Evolutionary conservation across 2,113 vertebrate species (phyloP).

Genomic region (Heterotilapia buettikoferi): DNA sequence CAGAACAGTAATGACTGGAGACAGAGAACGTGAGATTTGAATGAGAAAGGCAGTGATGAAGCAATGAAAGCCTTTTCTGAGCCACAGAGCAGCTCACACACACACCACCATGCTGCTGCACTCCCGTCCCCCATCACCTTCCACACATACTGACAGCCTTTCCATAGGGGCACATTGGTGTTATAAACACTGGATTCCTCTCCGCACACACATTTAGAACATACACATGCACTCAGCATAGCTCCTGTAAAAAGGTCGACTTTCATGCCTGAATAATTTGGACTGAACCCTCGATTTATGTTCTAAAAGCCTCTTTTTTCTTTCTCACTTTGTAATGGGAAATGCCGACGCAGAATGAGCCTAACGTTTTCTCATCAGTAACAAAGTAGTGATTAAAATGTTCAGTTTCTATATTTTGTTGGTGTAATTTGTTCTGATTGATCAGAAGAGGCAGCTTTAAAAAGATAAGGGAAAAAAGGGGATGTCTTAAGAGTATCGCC

Average conservation of each 20-base stretch:
- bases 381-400: not conserved
- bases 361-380: not conserved
- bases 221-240: conserved; percentile 9
- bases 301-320: not conserved
- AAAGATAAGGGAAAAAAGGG: not conserved
- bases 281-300: not conserved
- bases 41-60: not conserved
- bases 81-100: not conserved
- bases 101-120: not conserved
- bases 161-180: conserved; percentile 55
- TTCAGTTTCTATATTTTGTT: not conserved
- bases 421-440: not conserved
- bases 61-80: not conserved
- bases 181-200: conserved; percentile 47
- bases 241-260: not conserved
- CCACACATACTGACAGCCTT: conserved; percentile 56
- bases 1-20: not conserved
- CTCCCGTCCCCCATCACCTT: conserved; percentile 25
- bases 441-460: not conserved
- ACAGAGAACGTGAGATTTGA: not conserved
- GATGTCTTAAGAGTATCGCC: not conserved
- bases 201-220: not conserved
- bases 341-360: not conserved
- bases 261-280: conserved; percentile 57
- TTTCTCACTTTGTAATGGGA: not conserved